These are phyloP conservation scores for Cataglyphis cursor DNA, from an alignment of 2,888 invertebrate species.

Conservation along the genomic window DNA sequence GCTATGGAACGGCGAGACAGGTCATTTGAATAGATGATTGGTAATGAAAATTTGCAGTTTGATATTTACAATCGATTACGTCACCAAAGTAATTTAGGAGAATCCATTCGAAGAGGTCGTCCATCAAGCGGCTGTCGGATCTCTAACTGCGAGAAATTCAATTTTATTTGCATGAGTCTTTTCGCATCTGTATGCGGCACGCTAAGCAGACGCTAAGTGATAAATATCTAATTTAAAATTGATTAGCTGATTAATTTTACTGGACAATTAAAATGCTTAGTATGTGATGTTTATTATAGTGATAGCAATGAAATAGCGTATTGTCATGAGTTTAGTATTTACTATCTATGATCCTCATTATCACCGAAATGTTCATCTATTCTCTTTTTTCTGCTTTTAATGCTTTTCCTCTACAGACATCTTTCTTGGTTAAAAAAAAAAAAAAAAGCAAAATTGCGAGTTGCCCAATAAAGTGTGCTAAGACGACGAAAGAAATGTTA, in stretches of 20 bases:
- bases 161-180: constrained; percentile 56
- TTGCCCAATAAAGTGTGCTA: background rate
- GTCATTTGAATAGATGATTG: constrained; percentile 22
- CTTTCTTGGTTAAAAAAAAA: background rate
- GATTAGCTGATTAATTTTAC: constrained; percentile 49
- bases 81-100: constrained; percentile 60
- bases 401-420: background rate
- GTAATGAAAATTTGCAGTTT: constrained; percentile 37
- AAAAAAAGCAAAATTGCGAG: background rate
- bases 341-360: background rate
- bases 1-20: background rate
- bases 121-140: constrained; percentile 66
- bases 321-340: background rate
- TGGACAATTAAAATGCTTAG: background rate
- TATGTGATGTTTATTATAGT: background rate
- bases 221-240: constrained; percentile 61
- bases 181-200: constrained; percentile 24
- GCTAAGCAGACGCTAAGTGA: constrained; percentile 38
- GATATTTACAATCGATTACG: constrained; percentile 40
- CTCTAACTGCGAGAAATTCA: constrained; percentile 56
- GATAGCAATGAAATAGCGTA: constrained; percentile 21
- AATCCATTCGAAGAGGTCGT: constrained; percentile 63
- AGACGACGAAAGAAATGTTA: background rate
- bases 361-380: background rate
- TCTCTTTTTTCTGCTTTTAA: background rate